Conservation (phyloP, 2,797 vertebrate genomes). For the Hippoglossus hippoglossus region DNA sequence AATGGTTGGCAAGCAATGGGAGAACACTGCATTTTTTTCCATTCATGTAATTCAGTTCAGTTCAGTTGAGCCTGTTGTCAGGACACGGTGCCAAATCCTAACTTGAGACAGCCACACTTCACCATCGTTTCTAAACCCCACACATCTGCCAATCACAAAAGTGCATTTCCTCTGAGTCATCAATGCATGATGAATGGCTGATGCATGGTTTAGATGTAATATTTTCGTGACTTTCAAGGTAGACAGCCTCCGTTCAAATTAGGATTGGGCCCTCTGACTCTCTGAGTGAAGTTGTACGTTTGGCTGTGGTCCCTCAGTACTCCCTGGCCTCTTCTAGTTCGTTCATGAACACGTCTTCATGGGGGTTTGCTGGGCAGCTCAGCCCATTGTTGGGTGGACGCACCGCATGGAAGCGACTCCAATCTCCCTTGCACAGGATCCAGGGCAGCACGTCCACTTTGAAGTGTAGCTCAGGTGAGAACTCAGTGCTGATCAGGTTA, state of each 20-base stretch:
- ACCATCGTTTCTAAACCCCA: slow-evolving; percentile 27
- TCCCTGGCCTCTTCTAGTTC: slow-evolving; percentile 94
- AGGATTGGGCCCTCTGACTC: slow-evolving; percentile 58
- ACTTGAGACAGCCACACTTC: slow-evolving; percentile 54
- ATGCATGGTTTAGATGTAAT: slow-evolving; percentile 44
- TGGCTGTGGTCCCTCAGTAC: slow-evolving; percentile 83
- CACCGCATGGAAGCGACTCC: slow-evolving; percentile 92
- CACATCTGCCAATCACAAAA: slow-evolving; percentile 39
- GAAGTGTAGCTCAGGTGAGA: slow-evolving; percentile 95
- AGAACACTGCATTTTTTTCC: slow-evolving; percentile 49
- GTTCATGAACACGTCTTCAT: slow-evolving; percentile 90
- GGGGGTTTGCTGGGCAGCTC: slow-evolving; percentile 88
- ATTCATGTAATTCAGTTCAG: slow-evolving; percentile 48
- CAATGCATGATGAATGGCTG: slow-evolving; percentile 22
- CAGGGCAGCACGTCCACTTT: slow-evolving; percentile 94
- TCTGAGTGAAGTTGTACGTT: slow-evolving; percentile 58
- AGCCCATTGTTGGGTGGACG: slow-evolving; percentile 92
- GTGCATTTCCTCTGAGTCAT: slow-evolving; percentile 38
- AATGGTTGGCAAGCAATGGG: slow-evolving; percentile 57
- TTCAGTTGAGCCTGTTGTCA: slow-evolving; percentile 49
- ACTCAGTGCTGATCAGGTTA: slow-evolving; percentile 92
- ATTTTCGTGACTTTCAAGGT: slow-evolving; percentile 40
- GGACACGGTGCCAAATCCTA: slow-evolving; percentile 62
- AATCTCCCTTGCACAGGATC: slow-evolving; percentile 96
- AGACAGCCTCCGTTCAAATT: slow-evolving; percentile 56